Base-by-base conservation (phyloP, 2,888 invertebrate genomes). In the Heliconius hortense region DNA sequence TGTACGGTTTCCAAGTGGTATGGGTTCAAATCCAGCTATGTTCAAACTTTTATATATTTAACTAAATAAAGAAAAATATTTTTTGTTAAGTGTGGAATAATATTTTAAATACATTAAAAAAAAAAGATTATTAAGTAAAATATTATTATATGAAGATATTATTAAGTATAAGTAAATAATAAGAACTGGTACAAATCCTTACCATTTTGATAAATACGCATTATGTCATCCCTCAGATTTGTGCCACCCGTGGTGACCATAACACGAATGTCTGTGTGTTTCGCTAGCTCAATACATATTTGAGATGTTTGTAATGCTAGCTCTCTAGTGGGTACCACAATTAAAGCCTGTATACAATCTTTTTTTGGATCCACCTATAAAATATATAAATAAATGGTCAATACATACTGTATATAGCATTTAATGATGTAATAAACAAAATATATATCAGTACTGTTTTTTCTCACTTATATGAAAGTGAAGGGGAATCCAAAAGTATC, bases 161-260 rank as follows among this genome's bases (percentile, higher is more conserved):
- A 43, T 8, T 35, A 35, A n/a, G n/a, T n/a, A n/a, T 43, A 43
- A 43, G 13, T 43, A 43, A 43, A 43, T 43, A 43, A 43, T 43
- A 43, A 43, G 13, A 43, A 43, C 39, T 43, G 13, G 48, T 7
- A n/a, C 0, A 60, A 24, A 31, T 60, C 8, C 88, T 89, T 90
- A 98, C 98, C 98, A 95, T 98, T 98, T 93, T 99, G 98, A 95
- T 99, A 99, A 90, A 99, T 98, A 94, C 99, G 97, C 97, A 99
- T 98, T 90, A 99, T 99, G 94, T 99, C 99, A 94, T 99, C 99
- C 89, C 99, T 97, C 86, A 98, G 95, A 94, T 97, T 97, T 83
- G 99, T 99, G 85, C 99, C 99, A 89, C 99, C 99, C 82, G 99
- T 99, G 84, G 99, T 99, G 80, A 99, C 99, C 99, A 99, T 99